Conservation (phyloP, 2,797 vertebrate species). For the Hypotaenidia okinawae region DNA sequence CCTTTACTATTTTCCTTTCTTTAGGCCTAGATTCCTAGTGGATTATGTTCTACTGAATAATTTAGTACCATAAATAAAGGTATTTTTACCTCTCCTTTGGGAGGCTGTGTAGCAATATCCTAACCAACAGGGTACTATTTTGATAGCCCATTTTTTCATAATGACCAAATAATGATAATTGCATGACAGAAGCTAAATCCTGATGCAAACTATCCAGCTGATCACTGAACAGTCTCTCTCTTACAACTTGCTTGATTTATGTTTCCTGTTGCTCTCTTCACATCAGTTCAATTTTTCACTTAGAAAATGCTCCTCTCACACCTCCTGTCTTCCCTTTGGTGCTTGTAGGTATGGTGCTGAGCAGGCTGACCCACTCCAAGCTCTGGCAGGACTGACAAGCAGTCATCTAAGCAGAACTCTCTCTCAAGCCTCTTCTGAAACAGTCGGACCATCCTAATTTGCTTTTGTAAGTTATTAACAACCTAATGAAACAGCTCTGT, state of each 20-base stretch:
- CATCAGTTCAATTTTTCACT: background rate
- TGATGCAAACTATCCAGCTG: background rate
- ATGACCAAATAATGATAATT: background rate
- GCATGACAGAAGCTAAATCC: background rate
- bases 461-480: background rate
- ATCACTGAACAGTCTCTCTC: background rate
- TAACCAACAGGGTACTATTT: background rate
- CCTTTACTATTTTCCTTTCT: background rate
- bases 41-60: background rate
- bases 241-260: background rate
- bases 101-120: background rate
- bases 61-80: background rate
- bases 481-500: background rate
- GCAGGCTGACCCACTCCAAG: background rate
- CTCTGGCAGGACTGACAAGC: too few relatives aligned
- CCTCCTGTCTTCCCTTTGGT: background rate
- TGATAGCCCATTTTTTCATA: background rate
- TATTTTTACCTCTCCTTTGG: background rate
- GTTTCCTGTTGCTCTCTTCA: background rate
- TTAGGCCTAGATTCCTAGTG: background rate
- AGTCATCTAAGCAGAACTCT: background rate
- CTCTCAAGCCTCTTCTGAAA: background rate
- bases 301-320: background rate
- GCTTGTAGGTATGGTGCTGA: background rate
- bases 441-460: background rate